Conservation (phyloP, 2,797 vertebrate genomes). For the Dromococcyx pavoninus region DNA sequence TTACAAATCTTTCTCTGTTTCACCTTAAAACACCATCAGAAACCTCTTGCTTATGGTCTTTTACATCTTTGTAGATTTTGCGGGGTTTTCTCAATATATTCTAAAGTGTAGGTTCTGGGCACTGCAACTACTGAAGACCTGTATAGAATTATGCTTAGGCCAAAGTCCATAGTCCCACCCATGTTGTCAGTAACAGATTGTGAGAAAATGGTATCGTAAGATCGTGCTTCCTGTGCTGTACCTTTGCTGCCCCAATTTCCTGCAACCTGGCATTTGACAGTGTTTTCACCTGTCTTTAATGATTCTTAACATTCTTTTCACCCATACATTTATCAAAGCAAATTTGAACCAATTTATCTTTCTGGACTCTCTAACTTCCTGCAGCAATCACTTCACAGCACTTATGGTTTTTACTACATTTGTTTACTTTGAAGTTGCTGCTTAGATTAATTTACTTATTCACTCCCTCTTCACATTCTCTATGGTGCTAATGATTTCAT, state of each 20-base stretch:
- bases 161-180: not conserved
- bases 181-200: not conserved
- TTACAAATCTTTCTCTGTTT: not conserved
- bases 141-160: not conserved
- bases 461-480: not conserved
- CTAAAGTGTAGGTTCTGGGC: not conserved
- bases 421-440: not conserved
- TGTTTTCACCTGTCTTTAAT: not conserved
- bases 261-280: not conserved
- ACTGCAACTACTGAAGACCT: not conserved
- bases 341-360: not conserved
- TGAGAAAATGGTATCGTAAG: not conserved
- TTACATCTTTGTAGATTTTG: not conserved
- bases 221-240: not conserved
- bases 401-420: not conserved
- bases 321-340: not conserved
- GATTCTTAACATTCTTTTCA: not conserved
- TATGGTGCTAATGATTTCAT: not conserved
- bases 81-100: not conserved
- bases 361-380: not conserved
- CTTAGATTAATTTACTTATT: not conserved
- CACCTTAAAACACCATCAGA: not conserved
- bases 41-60: not conserved
- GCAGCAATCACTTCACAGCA: not conserved
- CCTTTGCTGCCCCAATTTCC: not conserved